These are phyloP conservation scores for Coreoperca whiteheadi DNA, from an alignment of 2,113 vertebrate genomes.

Conservation along the genomic window DNA sequence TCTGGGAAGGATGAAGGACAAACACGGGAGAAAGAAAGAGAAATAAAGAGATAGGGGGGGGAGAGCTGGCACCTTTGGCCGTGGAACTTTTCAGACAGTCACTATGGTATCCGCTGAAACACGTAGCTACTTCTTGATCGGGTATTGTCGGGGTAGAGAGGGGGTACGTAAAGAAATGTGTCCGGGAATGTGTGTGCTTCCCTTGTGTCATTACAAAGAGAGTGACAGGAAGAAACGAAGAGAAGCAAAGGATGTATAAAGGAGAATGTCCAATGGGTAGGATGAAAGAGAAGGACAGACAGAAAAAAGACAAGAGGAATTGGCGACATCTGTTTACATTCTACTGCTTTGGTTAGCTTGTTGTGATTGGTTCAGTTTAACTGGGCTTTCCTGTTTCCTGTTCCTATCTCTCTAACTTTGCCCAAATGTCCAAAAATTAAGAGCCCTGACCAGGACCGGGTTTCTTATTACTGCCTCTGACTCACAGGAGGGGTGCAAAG, in stretches of 20 bases:
- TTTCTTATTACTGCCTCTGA: not conserved
- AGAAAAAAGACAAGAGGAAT: not conserved
- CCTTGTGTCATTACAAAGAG: conserved; percentile 16
- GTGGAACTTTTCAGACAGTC: conserved; percentile 34
- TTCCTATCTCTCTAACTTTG: not conserved
- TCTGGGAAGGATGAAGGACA: conserved; percentile 34
- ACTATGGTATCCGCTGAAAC: conserved; percentile 52
- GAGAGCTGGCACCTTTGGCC: conserved; percentile 5
- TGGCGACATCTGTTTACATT: conserved; percentile 3
- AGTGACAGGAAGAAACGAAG: not conserved
- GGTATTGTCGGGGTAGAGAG: not conserved
- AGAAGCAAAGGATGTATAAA: not conserved
- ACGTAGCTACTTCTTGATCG: conserved; percentile 9
- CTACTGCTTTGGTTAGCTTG: not conserved
- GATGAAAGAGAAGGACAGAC: not conserved
- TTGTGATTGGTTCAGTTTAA: conserved; percentile 14
- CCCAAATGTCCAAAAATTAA: not conserved
- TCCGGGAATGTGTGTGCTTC: conserved; percentile 27
- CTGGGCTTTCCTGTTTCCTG: conserved; percentile 3
- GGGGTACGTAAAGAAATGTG: conserved; percentile 10
- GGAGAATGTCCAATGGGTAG: not conserved
- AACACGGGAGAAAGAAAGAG: not conserved
- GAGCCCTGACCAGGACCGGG: not conserved
- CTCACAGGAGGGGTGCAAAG: not conserved
- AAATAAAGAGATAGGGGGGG: conserved; percentile 8